A percentile compares a stretch with the other conserved stretches of the same genome.
Conservation (phyloP, 2,888 invertebrate species). For the Andricus curvator region DNA sequence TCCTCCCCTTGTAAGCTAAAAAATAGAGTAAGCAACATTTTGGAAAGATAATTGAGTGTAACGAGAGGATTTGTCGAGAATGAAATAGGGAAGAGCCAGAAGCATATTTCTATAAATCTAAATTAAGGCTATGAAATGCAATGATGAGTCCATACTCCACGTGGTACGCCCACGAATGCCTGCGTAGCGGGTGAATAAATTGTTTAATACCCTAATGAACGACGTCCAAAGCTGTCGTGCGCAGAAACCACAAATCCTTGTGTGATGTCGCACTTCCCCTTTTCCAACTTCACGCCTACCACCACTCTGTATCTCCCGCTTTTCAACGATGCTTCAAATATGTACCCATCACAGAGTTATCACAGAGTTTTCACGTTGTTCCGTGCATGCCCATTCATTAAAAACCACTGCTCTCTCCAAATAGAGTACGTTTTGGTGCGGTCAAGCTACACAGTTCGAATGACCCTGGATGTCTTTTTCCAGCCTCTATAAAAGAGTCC, state of each 20-base stretch:
- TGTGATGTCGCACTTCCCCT: slow-evolving; percentile 57
- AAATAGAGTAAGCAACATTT: background rate
- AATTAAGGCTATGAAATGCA: slow-evolving; percentile 1
- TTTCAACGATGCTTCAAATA: slow-evolving; percentile 40
- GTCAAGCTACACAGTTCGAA: background rate
- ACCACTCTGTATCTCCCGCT: slow-evolving; percentile 42
- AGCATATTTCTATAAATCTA: slow-evolving; percentile 1
- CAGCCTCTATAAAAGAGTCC: background rate
- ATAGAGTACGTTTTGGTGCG: slow-evolving; percentile 10
- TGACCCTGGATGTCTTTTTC: background rate
- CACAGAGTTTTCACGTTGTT: slow-evolving; percentile 38
- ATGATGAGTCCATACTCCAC: background rate
- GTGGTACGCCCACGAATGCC: background rate
- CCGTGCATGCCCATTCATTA: slow-evolving; percentile 30
- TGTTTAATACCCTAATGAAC: slow-evolving; percentile 67
- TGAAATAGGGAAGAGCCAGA: background rate
- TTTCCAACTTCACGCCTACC: slow-evolving; percentile 43
- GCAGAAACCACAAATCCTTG: slow-evolving; percentile 64
- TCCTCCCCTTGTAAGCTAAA: too few species aligned
- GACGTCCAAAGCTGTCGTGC: slow-evolving; percentile 58
- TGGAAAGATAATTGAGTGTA: background rate
- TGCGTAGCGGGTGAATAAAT: slow-evolving; percentile 59
- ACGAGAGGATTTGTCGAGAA: background rate
- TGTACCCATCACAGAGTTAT: slow-evolving; percentile 39
- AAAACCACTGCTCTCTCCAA: slow-evolving; percentile 15